A percentile compares a stretch with the other conserved stretches of the same genome.
These are phyloP conservation scores for Xylota sylvarum DNA, from an alignment of 2,888 invertebrate genomes.

Conservation along the genomic window DNA sequence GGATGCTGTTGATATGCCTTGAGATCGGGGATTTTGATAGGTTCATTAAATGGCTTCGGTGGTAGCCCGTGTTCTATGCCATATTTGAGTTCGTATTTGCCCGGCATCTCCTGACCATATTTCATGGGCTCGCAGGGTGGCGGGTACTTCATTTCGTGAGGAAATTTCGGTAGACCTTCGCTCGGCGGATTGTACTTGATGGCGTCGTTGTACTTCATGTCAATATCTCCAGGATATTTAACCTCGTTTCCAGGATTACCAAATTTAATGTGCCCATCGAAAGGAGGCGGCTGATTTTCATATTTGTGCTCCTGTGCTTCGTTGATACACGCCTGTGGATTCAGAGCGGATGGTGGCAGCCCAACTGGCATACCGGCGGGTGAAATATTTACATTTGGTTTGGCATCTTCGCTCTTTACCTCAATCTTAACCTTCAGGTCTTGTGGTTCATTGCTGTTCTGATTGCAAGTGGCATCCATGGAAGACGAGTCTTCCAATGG, in stretches of 20 bases:
- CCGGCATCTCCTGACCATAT: conserved; percentile 83
- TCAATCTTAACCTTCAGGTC: conserved; percentile 91
- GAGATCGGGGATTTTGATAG: conserved; percentile 83
- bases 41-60: conserved; percentile 80
- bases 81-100: conserved; percentile 84
- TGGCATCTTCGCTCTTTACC: conserved; percentile 85
- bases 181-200: conserved; percentile 81
- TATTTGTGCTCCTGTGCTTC: conserved; percentile 68
- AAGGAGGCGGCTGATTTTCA: conserved; percentile 76
- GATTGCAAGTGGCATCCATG: conserved; percentile 84
- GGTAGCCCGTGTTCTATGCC: conserved; percentile 82
- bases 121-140: conserved; percentile 83
- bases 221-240: conserved; percentile 83
- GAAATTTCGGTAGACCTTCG: conserved; percentile 79
- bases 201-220: conserved; percentile 83
- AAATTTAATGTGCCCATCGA: conserved; percentile 79
- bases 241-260: conserved; percentile 70
- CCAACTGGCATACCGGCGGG: conserved; percentile 74
- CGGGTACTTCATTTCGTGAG: conserved; percentile 85
- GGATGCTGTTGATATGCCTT: conserved; percentile 80
- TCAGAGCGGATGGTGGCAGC: conserved; percentile 55
- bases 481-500: conserved; percentile 84
- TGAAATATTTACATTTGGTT: conserved; percentile 78
- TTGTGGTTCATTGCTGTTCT: conserved; percentile 88
- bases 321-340: conserved; percentile 54